A percentile compares a stretch with the other conserved stretches of the same genome.
phyloP scores from a whole-genome alignment of 2,797 vertebrate genomes.

The Sphaeramia orbicularis region DNA sequence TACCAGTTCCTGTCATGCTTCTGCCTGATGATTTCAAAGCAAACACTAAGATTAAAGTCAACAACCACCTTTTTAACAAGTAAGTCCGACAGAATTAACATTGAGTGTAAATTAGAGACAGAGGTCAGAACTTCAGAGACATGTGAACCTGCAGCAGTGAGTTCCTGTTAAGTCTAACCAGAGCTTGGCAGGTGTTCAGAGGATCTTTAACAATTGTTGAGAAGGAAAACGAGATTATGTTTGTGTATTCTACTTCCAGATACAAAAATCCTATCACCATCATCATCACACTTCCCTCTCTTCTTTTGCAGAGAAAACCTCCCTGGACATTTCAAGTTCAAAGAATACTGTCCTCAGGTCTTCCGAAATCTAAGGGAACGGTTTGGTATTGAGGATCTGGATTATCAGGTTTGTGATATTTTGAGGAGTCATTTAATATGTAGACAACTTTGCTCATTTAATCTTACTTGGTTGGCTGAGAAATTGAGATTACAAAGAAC shows the following conservation, averaged over 20 bases:
- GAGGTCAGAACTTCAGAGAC: not conserved
- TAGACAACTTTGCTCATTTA: not conserved
- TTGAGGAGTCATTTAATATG: not conserved
- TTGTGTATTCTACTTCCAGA: not conserved
- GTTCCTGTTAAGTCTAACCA: not conserved
- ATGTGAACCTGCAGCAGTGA: too few relatives aligned
- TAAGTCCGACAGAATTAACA: slow-evolving; percentile 53
- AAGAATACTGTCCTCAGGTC: slow-evolving; percentile 96
- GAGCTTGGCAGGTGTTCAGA: not conserved
- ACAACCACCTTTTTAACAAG: slow-evolving; percentile 98
- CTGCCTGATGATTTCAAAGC: slow-evolving; percentile 97
- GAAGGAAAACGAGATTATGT: not conserved
- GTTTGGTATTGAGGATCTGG: slow-evolving; percentile 93
- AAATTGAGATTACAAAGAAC: not conserved
- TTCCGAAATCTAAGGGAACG: slow-evolving; percentile 95
- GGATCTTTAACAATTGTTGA: not conserved
- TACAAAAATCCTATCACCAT: not conserved
- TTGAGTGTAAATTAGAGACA: not conserved
- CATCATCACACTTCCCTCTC: not conserved
- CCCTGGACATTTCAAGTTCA: slow-evolving; percentile 97
- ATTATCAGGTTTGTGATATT: slow-evolving; percentile 87
- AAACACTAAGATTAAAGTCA: slow-evolving; percentile 96
- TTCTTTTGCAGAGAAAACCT: slow-evolving; percentile 90
- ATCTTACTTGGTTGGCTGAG: not conserved
- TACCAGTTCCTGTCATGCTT: slow-evolving; percentile 94